Conservation (phyloP, 1,140 invertebrate species). For the Brachionus plicatilis region DNA sequence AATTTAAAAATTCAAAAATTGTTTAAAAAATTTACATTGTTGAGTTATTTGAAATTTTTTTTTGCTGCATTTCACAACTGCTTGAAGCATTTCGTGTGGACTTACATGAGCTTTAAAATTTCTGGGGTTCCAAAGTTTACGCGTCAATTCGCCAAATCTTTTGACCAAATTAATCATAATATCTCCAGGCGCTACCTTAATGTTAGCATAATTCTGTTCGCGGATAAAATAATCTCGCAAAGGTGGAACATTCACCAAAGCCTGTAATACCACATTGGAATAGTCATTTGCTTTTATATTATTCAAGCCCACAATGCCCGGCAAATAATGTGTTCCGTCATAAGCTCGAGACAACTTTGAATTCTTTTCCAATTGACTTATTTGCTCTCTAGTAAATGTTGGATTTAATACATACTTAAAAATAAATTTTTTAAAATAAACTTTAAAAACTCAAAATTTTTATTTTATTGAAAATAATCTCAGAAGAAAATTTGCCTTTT, state of each 20-base stretch:
- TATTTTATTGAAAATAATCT: too few species aligned
- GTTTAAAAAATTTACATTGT: conserved; percentile 65
- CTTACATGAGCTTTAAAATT: conserved; percentile 99
- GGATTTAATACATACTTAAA: conserved; percentile 87
- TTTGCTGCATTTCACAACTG: conserved; percentile 93
- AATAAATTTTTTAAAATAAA: too few species aligned
- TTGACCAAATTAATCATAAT: conserved; percentile 76
- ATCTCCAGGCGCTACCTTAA: conserved; percentile 43
- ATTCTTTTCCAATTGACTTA: conserved; percentile 71
- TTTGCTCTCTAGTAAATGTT: conserved; percentile 79
- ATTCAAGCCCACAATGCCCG: conserved; percentile 85
- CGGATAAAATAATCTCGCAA: conserved; percentile 87
- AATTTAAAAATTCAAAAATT: background rate
- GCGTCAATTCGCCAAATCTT: conserved; percentile 89
- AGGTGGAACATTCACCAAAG: conserved; percentile 85
- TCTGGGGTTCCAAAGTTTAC: conserved; percentile 97
- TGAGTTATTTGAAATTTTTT: conserved; percentile 97
- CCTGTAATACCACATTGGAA: conserved; percentile 77
- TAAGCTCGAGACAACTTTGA: conserved; percentile 86
- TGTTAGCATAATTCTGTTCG: conserved; percentile 61
- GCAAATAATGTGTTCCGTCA: conserved; percentile 90
- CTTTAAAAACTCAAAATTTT: too few species aligned
- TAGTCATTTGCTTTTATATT: conserved; percentile 99
- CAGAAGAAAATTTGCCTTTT: too few species aligned
- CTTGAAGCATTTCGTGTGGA: conserved; percentile 99